phyloP scores from a whole-genome alignment of 2,888 invertebrate species.

The Dicyrtomina minuta region DNA sequence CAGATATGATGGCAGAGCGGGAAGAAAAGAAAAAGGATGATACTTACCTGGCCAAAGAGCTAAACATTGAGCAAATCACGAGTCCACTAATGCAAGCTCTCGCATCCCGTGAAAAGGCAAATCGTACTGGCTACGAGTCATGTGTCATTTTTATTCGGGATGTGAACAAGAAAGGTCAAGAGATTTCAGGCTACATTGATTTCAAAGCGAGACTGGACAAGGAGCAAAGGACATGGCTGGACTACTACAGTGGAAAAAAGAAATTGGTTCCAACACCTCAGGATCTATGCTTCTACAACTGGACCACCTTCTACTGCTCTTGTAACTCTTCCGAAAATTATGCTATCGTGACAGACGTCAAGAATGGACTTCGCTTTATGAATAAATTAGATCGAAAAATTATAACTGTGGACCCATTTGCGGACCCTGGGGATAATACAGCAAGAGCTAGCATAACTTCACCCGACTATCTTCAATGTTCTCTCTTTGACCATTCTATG shows the following conservation, averaged over 20 bases:
- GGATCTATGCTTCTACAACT: constrained; percentile 77
- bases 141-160: constrained; percentile 76
- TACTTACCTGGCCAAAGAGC: constrained; percentile 30
- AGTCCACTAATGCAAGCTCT: constrained; percentile 67
- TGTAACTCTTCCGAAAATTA: constrained; percentile 78
- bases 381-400: constrained; percentile 77
- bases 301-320: constrained; percentile 69
- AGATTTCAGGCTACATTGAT: constrained; percentile 84
- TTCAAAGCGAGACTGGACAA: constrained; percentile 69
- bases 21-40: constrained; percentile 37
- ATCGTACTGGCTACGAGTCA: constrained; percentile 71
- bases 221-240: constrained; percentile 68
- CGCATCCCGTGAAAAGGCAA: constrained; percentile 71
- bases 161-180: constrained; percentile 69
- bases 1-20: constrained; percentile 19
- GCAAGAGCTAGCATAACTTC: constrained; percentile 66
- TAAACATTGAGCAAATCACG: constrained; percentile 9
- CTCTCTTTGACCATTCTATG: constrained; percentile 77
- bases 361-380: constrained; percentile 73
- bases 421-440: constrained; percentile 68
- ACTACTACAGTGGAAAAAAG: constrained; percentile 59
- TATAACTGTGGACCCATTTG: constrained; percentile 69
- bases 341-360: constrained; percentile 72
- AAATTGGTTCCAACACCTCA: constrained; percentile 67
- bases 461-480: constrained; percentile 69